Evolutionary conservation across 1,140 invertebrate genomes (phyloP).

Genomic region (Samia ricini): DNA sequence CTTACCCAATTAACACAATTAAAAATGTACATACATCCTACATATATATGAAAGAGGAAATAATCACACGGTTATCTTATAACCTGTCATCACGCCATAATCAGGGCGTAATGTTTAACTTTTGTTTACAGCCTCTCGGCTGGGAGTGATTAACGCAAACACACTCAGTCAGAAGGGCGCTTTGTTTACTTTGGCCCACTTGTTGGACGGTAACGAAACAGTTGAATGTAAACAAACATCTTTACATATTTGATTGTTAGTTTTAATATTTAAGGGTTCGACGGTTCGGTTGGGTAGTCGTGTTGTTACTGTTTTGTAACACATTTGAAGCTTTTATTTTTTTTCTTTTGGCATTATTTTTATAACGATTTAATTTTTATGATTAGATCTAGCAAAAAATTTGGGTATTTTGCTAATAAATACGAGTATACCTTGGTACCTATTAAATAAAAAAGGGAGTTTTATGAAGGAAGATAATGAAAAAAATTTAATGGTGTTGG

Average conservation of each 20-base stretch:
- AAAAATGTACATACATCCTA: not conserved
- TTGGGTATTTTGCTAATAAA: too few species aligned
- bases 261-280: conserved; percentile 20
- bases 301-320: conserved; percentile 4
- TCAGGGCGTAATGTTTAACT: conserved; percentile 34
- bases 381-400: too few species aligned
- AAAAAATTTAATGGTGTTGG: too few species aligned
- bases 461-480: too few species aligned
- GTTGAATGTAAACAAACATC: conserved; percentile 38
- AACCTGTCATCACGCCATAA: conserved; percentile 46
- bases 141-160: conserved; percentile 41
- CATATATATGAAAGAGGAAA: not conserved
- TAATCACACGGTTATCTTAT: conserved; percentile 25
- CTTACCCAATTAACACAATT: not conserved
- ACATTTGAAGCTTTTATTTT: too few species aligned
- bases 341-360: too few species aligned
- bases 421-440: too few species aligned
- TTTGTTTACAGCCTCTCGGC: conserved; percentile 45
- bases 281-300: not conserved
- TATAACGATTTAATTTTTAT: too few species aligned
- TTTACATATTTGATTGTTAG: conserved; percentile 18
- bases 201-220: conserved; percentile 40
- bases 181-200: conserved; percentile 51
- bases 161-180: conserved; percentile 19
- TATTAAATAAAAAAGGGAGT: too few species aligned